Conservation (phyloP, 2,797 vertebrate genomes). For the Ctenopoma multispine region DNA sequence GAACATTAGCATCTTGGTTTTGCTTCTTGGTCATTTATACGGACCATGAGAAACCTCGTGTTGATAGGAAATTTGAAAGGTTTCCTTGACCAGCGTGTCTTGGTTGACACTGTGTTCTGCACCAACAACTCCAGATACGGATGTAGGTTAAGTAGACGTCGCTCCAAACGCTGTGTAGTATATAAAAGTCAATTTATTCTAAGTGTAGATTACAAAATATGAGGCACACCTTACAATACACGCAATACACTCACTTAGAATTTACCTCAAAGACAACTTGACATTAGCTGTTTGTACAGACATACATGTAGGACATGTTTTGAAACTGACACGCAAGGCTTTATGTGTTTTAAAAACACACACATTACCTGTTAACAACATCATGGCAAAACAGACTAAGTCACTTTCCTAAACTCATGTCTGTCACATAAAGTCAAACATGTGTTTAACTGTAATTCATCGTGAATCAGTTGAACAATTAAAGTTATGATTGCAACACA, state of each 20-base stretch:
- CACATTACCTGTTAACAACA: too few species aligned
- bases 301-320: not conserved
- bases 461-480: not conserved
- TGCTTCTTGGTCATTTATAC: not conserved
- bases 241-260: not conserved
- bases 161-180: too few species aligned
- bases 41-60: not conserved
- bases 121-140: too few species aligned
- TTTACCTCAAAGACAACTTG: not conserved
- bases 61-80: not conserved
- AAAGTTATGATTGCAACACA: conserved; percentile 17
- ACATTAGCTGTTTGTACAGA: too few species aligned
- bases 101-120: not conserved
- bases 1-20: not conserved
- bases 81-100: not conserved
- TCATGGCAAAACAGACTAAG: not conserved
- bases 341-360: not conserved
- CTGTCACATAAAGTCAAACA: not conserved
- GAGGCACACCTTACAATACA: not conserved
- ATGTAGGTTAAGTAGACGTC: too few species aligned
- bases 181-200: too few species aligned
- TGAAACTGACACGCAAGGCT: not conserved
- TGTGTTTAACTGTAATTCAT: not conserved
- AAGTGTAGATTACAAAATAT: too few species aligned
- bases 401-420: not conserved